Evolutionary conservation across 2,113 vertebrate species (phyloP), one percentile per base, ranked within the genome.

Genomic region (Sterrhoptilus dennistouni): DNA sequence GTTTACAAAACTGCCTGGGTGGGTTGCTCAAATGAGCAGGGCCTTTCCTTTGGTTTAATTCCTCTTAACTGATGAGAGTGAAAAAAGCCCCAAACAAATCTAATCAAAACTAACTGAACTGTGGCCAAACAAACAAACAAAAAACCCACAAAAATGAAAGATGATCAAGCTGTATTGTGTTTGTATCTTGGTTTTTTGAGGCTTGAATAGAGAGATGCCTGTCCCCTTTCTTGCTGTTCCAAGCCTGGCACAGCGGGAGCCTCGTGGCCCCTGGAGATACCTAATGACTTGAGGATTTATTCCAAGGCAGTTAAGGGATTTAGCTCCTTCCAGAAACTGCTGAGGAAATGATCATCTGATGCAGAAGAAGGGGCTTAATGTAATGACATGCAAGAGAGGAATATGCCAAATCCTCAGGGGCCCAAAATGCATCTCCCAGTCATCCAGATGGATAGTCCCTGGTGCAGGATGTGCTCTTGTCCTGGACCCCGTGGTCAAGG

Each of bases 1-100:
- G 97, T 97, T 98, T 98, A 97, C 80, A 96, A 47, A 97, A 87
- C 96, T 60, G 54, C 27, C 60, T 97, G 97, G 93, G 95, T 96
- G 96, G 95, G 91, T 98, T 97, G 84, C 93, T 96, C 92, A 95
- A 94, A 97, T 2, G 2, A 78, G 87, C 6, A 6, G 47, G 59
- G 50, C 31, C 35, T 95, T 97, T 53, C 59, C 57, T 87, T 97
- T 89, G 90, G 40, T 91, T 93, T 94, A 78, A 97, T 91, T 93
- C 71, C 81, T 97, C 38, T 96, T 97, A 97, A 94, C 45, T 96
- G 83, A 87, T 66, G 94, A 57, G 63, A 69, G 38, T 20, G 61
- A 83, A 42, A 60, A 94, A 36, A 83, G 49, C 57, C 9, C 14
- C 17, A 49, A 75, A 12, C 69, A 70, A 89, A 84, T 54, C 49